Evolutionary conservation across 2,113 vertebrate genomes (phyloP), one percentile per base, ranked within the genome.

Genomic region (Thamnaconus septentrionalis): DNA sequence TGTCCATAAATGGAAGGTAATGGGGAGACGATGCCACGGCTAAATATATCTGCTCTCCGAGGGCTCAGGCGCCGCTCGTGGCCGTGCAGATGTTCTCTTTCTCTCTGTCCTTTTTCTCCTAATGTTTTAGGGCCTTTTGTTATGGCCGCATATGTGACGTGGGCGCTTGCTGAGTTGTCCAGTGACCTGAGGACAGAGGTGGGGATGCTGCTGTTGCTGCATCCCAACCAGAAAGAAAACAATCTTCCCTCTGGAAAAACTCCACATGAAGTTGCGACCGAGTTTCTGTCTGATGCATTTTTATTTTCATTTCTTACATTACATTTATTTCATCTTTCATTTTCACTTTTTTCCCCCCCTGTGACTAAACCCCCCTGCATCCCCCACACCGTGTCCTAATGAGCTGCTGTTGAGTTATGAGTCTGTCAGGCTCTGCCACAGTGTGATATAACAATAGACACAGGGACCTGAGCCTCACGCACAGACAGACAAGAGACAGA

Each of bases 381-480:
- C 3, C 48, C 10, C 4, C 48, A 11, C n/a, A 12, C 7, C 6
- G 64, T 0, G 8, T 76, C 64, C 64, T 85, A 76, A 87, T 80
- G 53, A 75, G 54, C 53, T 58, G 11, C 58, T 73, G 74, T 69
- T 81, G 81, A 87, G 78, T 80, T 86, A 78, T 79, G 74, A 75
- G 77, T 48, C 71, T 79, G 75, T 74, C 66, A 72, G 51, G 8
- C 47, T 66, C 56, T 11, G 56, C 10, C 4, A 72, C 64, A 59
- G 45, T 43, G 11, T 47, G 53, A 9, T 53, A 6, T 51, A 78
- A 79, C 56, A 81, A 78, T 6, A 45, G 44, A 81, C 45, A 53
- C 70, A 60, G 56, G 60, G 46, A 66, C 72, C 64, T 63, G 57
- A 54, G 11, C 50, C 44, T 50, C 51, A 6, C 53, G 56, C 31